Conservation (phyloP, 2,888 invertebrate species). For the Alentia gelatinosa region DNA sequence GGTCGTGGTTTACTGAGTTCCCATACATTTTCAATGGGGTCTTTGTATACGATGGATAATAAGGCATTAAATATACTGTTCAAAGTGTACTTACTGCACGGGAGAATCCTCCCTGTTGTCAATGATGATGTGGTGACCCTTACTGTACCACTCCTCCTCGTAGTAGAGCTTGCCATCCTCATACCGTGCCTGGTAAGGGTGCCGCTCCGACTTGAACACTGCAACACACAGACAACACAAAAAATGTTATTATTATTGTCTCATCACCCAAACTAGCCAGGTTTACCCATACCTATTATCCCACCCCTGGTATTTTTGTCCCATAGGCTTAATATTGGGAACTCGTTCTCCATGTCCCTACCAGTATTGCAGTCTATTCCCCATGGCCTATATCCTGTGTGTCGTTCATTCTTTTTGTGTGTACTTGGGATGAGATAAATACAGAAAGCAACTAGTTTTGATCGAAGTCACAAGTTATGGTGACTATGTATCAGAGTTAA, state of each 20-base stretch:
- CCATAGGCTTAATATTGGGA: no score
- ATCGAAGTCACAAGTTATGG: no score
- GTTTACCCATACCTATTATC: not conserved
- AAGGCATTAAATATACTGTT: no score
- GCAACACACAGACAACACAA: conserved; percentile 20
- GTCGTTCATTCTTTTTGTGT: no score
- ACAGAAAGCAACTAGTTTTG: no score
- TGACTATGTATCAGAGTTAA: no score
- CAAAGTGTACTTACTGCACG: conserved; percentile 69
- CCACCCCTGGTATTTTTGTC: not conserved
- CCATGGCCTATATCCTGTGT: not conserved
- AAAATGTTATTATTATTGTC: not conserved
- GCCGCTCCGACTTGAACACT: conserved; percentile 57
- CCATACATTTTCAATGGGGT: no score
- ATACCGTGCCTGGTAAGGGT: conserved; percentile 60
- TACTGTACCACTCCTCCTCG: conserved; percentile 69
- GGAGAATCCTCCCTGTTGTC: conserved; percentile 71
- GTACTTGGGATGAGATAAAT: not conserved
- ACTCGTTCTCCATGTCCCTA: no score
- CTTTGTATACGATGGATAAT: no score
- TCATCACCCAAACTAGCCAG: not conserved
- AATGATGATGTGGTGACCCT: conserved; percentile 69
- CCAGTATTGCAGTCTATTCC: not conserved
- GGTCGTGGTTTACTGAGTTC: no score
- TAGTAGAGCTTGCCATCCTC: conserved; percentile 67